Base-by-base conservation (phyloP, 2,888 invertebrate species). In the Halocaridina rubra region DNA sequence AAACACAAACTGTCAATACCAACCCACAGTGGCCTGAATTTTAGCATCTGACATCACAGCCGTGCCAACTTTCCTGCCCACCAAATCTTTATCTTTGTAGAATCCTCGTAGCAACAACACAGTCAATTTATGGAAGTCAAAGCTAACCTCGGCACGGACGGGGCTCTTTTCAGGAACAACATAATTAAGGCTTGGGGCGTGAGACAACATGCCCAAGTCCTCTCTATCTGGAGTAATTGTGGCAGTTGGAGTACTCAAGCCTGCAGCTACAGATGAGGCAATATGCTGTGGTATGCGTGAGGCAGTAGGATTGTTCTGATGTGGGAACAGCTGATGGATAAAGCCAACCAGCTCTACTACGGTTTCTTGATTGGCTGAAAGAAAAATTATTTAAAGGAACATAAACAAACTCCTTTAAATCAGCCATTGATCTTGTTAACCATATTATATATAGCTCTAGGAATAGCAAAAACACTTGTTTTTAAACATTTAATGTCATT, bases 281-380 rank as follows among this genome's bases (percentile, higher is more conserved):
- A 46, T 19, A 33, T 46, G 78, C 19, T 75, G 67, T 33, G 27
- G 81, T 29, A 82, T 22, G 32, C 77, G 82, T 33, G 30, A 57
- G 16, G 29, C 29, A 10, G 75, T 29, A 16, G 72, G 5, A 24
- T 33, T 16, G 16, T 78, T 32, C 22, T 59, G 86, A 46, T 29
- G 76, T 1, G 81, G 64, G 22, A 87, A 71, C 3, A 88, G 67
- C 39, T 87, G 93, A 89, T 95, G 95, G 3, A 94, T 93, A 90
- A 98, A 98, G n/a, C 96, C 96, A 88, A 97, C 93, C 84, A 98
- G 91, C 91, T 98, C 98, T 10, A 98, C 96, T 88, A 98, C 95
- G 0, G 98, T 98, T 91, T 97, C 97, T 91, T 98, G 98, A 91
- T 98, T 98, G 0, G 97, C 97, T 96, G 90, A 16, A 90, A 90